Conservation (phyloP, 2,797 vertebrate species). For the Rhabdomys pumilio region DNA sequence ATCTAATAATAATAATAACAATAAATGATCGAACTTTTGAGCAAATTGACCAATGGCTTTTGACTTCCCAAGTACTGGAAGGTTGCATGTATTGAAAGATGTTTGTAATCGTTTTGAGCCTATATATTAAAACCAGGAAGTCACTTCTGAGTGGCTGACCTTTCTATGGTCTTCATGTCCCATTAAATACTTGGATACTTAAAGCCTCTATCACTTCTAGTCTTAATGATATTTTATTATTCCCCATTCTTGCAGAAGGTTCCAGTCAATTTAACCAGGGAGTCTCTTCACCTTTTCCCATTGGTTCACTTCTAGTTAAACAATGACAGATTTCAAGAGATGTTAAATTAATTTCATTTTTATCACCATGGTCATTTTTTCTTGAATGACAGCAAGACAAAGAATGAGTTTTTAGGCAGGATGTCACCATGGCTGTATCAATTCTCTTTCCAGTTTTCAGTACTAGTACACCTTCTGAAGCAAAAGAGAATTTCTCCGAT, state of each 20-base stretch:
- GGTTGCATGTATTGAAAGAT: conserved; percentile 63
- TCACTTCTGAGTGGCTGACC: conserved; percentile 87
- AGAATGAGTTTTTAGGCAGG: neutral
- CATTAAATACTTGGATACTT: conserved; percentile 85
- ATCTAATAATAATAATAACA: neutral
- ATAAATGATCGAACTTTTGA: neutral
- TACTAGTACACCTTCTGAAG: neutral
- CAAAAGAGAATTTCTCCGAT: conserved; percentile 29
- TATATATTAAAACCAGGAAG: conserved; percentile 73
- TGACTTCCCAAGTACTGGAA: conserved; percentile 71
- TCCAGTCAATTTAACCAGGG: conserved; percentile 89
- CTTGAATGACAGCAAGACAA: neutral
- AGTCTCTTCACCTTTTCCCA: conserved; percentile 83
- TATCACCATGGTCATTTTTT: conserved; percentile 80
- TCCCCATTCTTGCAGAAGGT: conserved; percentile 86
- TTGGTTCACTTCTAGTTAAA: conserved; percentile 86
- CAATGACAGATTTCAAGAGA: conserved; percentile 84
- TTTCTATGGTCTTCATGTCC: conserved; percentile 87
- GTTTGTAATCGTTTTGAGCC: conserved; percentile 75
- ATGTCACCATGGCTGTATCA: neutral
- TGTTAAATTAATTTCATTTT: conserved; percentile 87
- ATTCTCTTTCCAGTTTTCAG: neutral
- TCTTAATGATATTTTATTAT: conserved; percentile 89
- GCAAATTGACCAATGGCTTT: conserved; percentile 41
- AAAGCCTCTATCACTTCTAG: conserved; percentile 88